These are phyloP conservation scores for Cydia amplana DNA, from an alignment of 1,140 invertebrate species.

Conservation along the genomic window DNA sequence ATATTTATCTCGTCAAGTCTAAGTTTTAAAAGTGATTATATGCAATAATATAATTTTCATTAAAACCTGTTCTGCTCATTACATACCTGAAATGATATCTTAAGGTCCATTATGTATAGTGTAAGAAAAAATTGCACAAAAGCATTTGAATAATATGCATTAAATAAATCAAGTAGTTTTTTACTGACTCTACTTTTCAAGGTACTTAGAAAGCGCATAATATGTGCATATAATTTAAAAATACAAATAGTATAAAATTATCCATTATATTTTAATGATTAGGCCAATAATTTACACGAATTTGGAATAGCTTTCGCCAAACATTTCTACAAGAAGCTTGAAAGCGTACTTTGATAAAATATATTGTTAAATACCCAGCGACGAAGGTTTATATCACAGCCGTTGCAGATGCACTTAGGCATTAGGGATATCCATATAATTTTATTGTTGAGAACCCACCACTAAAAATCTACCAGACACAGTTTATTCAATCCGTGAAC, in stretches of 20 bases:
- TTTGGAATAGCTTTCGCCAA: constrained; percentile 43
- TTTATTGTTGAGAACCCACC: constrained; percentile 47
- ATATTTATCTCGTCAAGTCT: no score
- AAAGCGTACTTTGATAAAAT: constrained; percentile 45
- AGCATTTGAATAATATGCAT: background rate
- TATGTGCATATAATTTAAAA: constrained; percentile 17
- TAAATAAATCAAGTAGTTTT: background rate
- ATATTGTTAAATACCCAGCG: constrained; percentile 61
- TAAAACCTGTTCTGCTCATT: background rate
- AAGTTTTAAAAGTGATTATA: no score
- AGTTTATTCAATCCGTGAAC: constrained; percentile 35
- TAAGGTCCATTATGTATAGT: background rate
- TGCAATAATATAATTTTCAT: background rate
- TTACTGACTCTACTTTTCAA: background rate
- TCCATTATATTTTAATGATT: constrained; percentile 32
- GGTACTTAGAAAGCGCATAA: background rate
- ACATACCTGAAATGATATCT: background rate
- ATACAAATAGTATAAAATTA: background rate
- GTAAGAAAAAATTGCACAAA: background rate
- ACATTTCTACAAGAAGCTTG: constrained; percentile 50
- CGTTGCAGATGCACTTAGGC: constrained; percentile 67
- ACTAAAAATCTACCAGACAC: constrained; percentile 42
- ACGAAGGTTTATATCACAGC: constrained; percentile 69
- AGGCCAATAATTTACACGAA: constrained; percentile 35
- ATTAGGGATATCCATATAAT: constrained; percentile 65